These are phyloP conservation scores for Oscheius sp. DNA, from an alignment of 2,888 invertebrate genomes.

Conservation along the genomic window DNA sequence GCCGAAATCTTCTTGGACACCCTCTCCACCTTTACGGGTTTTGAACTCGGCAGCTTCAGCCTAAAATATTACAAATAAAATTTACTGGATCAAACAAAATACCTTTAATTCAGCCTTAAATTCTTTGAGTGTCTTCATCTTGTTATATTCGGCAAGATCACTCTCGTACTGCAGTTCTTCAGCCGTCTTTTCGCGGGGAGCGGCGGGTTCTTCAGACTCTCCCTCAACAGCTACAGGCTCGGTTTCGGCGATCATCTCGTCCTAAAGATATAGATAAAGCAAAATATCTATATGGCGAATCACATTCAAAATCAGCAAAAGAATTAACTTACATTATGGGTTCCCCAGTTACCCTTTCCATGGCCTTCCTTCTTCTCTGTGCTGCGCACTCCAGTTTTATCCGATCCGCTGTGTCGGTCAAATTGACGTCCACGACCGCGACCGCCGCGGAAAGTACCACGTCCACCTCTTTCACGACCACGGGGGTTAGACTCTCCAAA, in stretches of 20 bases:
- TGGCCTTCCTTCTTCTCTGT: slow-evolving; percentile 73
- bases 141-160: slow-evolving; percentile 51
- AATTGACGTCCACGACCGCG: slow-evolving; percentile 58
- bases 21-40: slow-evolving; percentile 65
- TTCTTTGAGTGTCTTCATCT: slow-evolving; percentile 71
- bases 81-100: background rate
- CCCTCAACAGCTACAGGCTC: slow-evolving; percentile 55
- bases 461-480: slow-evolving; percentile 52
- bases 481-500: slow-evolving; percentile 43
- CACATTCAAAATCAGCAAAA: no score
- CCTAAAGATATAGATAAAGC: slow-evolving; percentile 36
- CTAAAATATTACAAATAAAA: background rate
- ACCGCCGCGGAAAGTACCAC: slow-evolving; percentile 43
- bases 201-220: slow-evolving; percentile 51
- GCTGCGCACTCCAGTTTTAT: slow-evolving; percentile 66
- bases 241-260: slow-evolving; percentile 66
- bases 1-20: slow-evolving; percentile 56
- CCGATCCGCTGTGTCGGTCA: slow-evolving; percentile 70
- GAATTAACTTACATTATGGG: slow-evolving; percentile 59
- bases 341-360: slow-evolving; percentile 74
- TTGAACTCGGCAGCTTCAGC: slow-evolving; percentile 60
- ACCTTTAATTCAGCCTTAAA: slow-evolving; percentile 57
- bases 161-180: slow-evolving; percentile 61
- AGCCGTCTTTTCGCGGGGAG: slow-evolving; percentile 62
- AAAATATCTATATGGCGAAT: no score